Conservation (phyloP, 2,113 vertebrate genomes). For the Prunella himalayana region DNA sequence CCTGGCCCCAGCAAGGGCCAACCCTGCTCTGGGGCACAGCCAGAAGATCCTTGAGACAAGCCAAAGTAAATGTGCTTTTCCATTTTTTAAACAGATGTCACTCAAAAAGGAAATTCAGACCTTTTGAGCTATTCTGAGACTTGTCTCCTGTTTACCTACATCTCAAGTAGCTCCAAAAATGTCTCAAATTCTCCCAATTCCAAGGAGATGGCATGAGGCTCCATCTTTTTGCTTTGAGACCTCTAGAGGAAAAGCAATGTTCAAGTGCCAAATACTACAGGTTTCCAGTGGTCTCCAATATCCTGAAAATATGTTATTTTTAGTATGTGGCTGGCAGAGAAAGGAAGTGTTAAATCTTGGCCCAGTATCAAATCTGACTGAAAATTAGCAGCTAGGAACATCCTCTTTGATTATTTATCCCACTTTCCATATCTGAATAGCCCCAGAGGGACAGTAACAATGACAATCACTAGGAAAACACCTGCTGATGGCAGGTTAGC, state of each 20-base stretch:
- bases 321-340: slow-evolving; percentile 41
- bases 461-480: slow-evolving; percentile 40
- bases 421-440: slow-evolving; percentile 30
- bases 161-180: not conserved
- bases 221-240: not conserved
- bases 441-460: slow-evolving; percentile 15
- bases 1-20: not conserved
- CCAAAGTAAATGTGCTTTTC: not conserved
- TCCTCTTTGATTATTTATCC: slow-evolving; percentile 56
- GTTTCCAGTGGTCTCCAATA: slow-evolving; percentile 44
- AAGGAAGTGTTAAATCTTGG: slow-evolving; percentile 64
- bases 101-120: not conserved
- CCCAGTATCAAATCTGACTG: slow-evolving; percentile 34
- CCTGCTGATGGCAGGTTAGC: slow-evolving; percentile 5
- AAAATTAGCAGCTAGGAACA: slow-evolving; percentile 62
- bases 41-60: not conserved
- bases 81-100: not conserved
- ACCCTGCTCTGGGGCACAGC: not conserved
- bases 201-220: rapidly evolving
- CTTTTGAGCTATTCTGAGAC: not conserved
- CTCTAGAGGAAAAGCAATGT: not conserved
- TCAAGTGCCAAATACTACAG: slow-evolving; percentile 25
- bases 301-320: slow-evolving; percentile 63
- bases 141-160: not conserved
- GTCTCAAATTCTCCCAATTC: not conserved